Evolutionary conservation across 2,113 vertebrate genomes (phyloP).

Genomic region (Gallinago jamesoni): DNA sequence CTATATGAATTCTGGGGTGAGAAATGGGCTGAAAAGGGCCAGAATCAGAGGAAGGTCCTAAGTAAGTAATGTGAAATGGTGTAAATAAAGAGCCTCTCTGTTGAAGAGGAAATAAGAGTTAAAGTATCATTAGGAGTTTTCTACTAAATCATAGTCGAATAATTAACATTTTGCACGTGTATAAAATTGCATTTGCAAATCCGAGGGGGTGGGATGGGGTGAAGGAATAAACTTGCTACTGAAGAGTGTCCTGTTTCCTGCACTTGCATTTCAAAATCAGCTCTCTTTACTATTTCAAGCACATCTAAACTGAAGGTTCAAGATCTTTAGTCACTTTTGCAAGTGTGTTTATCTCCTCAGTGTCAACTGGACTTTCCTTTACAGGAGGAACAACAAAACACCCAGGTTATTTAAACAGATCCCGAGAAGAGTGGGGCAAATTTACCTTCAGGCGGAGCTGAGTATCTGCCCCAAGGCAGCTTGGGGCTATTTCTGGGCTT

Average conservation of each 20-base stretch:
- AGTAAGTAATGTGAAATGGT: background rate
- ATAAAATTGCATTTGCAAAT: background rate
- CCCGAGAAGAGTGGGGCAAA: background rate
- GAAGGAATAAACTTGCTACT: background rate
- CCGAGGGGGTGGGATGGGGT: background rate
- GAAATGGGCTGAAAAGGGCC: background rate
- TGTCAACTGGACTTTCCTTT: background rate
- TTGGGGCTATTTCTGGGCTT: slow-evolving; percentile 28
- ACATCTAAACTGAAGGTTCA: background rate
- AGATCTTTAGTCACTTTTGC: background rate
- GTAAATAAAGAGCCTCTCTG: background rate
- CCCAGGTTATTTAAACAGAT: slow-evolving; percentile 28
- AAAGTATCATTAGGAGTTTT: background rate
- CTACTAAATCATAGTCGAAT: background rate
- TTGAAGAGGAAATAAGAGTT: background rate
- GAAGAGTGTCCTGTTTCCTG: background rate
- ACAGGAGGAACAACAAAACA: background rate
- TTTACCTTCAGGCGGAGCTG: background rate
- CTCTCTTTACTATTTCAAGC: background rate
- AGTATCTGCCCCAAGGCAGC: background rate
- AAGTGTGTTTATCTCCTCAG: background rate
- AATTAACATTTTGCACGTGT: background rate
- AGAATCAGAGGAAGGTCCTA: background rate
- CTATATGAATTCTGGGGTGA: background rate
- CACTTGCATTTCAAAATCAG: background rate